Evolutionary conservation across 1,140 invertebrate species (phyloP).

Genomic region (Drosophila sp.): DNA sequence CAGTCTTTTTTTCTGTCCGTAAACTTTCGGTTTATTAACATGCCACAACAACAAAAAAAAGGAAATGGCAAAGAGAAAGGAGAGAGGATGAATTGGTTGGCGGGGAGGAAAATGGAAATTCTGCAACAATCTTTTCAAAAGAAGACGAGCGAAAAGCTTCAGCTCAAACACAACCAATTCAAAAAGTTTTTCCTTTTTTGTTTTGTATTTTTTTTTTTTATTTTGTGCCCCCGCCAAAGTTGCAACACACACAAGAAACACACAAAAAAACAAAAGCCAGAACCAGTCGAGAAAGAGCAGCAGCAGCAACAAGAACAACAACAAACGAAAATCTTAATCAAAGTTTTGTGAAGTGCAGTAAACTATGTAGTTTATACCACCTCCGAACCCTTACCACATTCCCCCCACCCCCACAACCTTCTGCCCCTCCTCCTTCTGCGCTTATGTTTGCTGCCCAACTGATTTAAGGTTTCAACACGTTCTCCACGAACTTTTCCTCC

Average conservation of each 20-base stretch:
- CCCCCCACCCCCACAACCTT: not conserved
- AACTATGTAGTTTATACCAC: conserved; percentile 72
- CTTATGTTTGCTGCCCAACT: conserved; percentile 33
- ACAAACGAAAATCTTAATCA: conserved; percentile 79
- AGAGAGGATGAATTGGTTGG: not conserved
- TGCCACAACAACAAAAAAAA: conserved; percentile 25
- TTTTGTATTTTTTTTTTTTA: not conserved
- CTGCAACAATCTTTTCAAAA: conserved; percentile 17
- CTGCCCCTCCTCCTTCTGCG: not conserved
- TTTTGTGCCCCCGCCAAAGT: conserved; percentile 15
- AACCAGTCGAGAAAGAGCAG: conserved; percentile 44
- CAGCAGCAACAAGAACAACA: conserved; percentile 10
- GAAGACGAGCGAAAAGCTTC: not conserved
- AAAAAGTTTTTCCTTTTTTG: conserved; percentile 43
- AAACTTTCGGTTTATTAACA: conserved; percentile 33
- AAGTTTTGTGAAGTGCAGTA: conserved; percentile 79
- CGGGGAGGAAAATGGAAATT: conserved; percentile 5
- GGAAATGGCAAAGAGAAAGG: not conserved
- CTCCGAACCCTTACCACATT: conserved; percentile 4
- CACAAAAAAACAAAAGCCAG: conserved; percentile 39
- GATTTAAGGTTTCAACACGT: conserved; percentile 59
- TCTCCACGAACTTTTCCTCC: conserved; percentile 19
- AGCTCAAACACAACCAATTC: conserved; percentile 53
- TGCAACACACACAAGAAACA: conserved; percentile 34
- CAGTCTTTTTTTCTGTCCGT: not conserved